Percentiles rank a stretch among this genome's conserved stretches.
Evolutionary conservation across 2,113 vertebrate genomes (phyloP).

Genomic region (Silurus asotus): DNA sequence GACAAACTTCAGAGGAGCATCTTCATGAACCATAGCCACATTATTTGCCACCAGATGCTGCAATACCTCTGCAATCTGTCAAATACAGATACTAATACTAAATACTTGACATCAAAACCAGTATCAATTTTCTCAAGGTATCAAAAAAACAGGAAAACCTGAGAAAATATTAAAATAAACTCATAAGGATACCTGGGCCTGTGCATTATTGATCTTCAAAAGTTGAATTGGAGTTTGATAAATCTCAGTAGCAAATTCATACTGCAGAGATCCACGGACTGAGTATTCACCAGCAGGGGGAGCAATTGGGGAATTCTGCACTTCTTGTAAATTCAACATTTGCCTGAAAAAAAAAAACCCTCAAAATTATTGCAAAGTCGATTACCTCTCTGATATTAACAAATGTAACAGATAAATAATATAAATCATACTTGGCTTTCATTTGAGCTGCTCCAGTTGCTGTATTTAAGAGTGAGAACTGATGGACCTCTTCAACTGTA

Average conservation of each 20-base stretch:
- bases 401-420: neutral
- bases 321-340: constrained; percentile 67
- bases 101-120: neutral
- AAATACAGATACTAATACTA: neutral
- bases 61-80: constrained; percentile 71
- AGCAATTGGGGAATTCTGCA: constrained; percentile 49
- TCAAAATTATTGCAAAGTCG: neutral
- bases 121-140: neutral
- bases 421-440: constrained; percentile 71
- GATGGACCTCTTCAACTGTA: constrained; percentile 73
- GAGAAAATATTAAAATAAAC: no score
- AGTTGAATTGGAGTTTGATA: constrained; percentile 75
- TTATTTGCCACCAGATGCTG: constrained; percentile 73
- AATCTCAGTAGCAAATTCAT: constrained; percentile 68
- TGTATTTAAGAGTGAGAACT: constrained; percentile 76
- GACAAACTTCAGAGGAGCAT: constrained; percentile 74
- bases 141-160: no score
- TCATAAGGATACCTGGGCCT: constrained; percentile 62
- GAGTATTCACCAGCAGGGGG: constrained; percentile 51
- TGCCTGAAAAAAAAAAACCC: constrained; percentile 68
- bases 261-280: constrained; percentile 69
- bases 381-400: neutral
- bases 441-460: constrained; percentile 72
- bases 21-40: constrained; percentile 66
- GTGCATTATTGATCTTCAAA: constrained; percentile 65